These are phyloP conservation scores for Narcine bancroftii DNA, from an alignment of 2,113 vertebrate species.

Conservation along the genomic window DNA sequence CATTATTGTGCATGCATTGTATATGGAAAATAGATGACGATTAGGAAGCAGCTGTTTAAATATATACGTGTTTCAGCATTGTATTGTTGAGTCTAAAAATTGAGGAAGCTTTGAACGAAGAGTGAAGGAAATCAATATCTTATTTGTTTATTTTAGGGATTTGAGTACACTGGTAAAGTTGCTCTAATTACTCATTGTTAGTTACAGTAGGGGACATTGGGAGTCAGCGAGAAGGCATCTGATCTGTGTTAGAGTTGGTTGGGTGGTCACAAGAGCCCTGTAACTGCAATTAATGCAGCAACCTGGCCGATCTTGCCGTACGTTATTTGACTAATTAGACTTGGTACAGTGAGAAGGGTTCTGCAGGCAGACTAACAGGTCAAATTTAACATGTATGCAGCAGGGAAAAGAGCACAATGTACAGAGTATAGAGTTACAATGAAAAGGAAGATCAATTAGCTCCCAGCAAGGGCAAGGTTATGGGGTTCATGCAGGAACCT, in stretches of 20 bases:
- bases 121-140: neutral
- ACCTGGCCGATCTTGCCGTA: neutral
- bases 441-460: too few relatives aligned
- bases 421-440: too few relatives aligned
- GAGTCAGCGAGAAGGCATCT: neutral
- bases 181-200: neutral
- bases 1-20: neutral
- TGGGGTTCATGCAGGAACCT: too few relatives aligned
- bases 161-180: neutral
- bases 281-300: neutral
- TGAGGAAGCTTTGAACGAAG: neutral
- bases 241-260: neutral
- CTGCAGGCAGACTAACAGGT: too few relatives aligned
- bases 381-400: too few relatives aligned
- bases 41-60: conserved; percentile 6
- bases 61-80: neutral
- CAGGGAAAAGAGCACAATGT: too few relatives aligned
- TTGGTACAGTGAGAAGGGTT: too few relatives aligned
- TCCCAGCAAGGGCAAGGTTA: too few relatives aligned
- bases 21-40: conserved; percentile 15
- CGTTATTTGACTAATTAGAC: too few relatives aligned
- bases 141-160: neutral
- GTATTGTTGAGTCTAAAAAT: neutral
- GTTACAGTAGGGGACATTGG: neutral
- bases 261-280: neutral